Percentiles rank a stretch among this genome's conserved stretches.
Evolutionary conservation across 2,888 invertebrate genomes (phyloP).

Genomic region (Electrophaes corylata): DNA sequence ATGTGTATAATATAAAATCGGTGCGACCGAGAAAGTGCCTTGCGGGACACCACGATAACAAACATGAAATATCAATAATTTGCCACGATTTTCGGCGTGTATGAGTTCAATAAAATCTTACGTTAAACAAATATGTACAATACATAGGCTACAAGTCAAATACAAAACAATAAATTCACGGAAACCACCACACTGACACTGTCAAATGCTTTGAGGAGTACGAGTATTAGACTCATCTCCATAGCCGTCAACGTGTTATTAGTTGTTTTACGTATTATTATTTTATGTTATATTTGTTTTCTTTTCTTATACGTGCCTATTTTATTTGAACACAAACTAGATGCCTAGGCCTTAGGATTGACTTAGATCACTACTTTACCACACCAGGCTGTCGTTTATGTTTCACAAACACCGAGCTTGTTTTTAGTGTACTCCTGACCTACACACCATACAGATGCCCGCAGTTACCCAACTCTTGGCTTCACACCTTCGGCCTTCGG

Average conservation of each 20-base stretch:
- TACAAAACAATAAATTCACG: slow-evolving; percentile 46
- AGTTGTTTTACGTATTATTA: slow-evolving; percentile 72
- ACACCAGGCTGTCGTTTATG: slow-evolving; percentile 83
- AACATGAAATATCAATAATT: slow-evolving; percentile 42
- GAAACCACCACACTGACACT: slow-evolving; percentile 73
- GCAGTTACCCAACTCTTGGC: slow-evolving; percentile 84
- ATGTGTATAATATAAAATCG: slow-evolving; percentile 46
- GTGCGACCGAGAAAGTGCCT: slow-evolving; percentile 55
- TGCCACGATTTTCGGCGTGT: slow-evolving; percentile 43
- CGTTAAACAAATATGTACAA: slow-evolving; percentile 31
- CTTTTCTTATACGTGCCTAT: slow-evolving; percentile 77
- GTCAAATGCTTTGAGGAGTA: slow-evolving; percentile 77
- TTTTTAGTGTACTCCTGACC: slow-evolving; percentile 83
- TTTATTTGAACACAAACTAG: slow-evolving; percentile 80
- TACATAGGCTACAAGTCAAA: slow-evolving; percentile 40
- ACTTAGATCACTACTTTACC: slow-evolving; percentile 81
- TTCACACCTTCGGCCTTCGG: slow-evolving; percentile 81
- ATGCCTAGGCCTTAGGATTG: slow-evolving; percentile 83
- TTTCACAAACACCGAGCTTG: slow-evolving; percentile 83
- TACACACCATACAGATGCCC: slow-evolving; percentile 84
- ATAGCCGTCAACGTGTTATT: slow-evolving; percentile 81
- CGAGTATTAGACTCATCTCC: slow-evolving; percentile 80
- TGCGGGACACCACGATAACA: slow-evolving; percentile 58
- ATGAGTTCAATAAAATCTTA: slow-evolving; percentile 43
- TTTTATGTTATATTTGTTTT: slow-evolving; percentile 62